Conservation (phyloP, 1,140 invertebrate genomes). For the Zaprionus gabonicus region DNA sequence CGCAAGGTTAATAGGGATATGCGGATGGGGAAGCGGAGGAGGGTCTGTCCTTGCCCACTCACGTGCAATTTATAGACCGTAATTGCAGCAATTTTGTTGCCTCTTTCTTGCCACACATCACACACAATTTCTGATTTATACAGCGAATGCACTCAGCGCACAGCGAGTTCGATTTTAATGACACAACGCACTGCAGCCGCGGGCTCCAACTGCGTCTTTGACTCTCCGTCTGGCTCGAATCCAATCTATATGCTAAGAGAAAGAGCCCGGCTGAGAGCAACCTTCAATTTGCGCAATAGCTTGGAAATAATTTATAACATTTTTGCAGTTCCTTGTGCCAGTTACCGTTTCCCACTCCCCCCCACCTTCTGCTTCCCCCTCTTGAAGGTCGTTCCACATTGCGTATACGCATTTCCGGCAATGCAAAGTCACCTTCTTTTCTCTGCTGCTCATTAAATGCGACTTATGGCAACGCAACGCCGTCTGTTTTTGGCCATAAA, state of each 20-base stretch:
- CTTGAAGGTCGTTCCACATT: constrained; percentile 6
- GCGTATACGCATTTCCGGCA: constrained; percentile 5
- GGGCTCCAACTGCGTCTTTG: not conserved
- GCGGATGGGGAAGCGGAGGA: no score
- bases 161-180: constrained; percentile 70
- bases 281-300: constrained; percentile 77
- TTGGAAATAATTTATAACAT: constrained; percentile 81
- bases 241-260: constrained; percentile 79
- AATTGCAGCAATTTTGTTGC: constrained; percentile 76
- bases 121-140: constrained; percentile 64
- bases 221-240: constrained; percentile 45
- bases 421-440: constrained; percentile 28
- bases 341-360: not conserved
- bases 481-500: constrained; percentile 63
- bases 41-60: constrained; percentile 9
- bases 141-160: constrained; percentile 66
- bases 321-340: constrained; percentile 46
- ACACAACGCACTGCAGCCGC: constrained; percentile 37
- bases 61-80: constrained; percentile 68
- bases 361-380: not conserved
- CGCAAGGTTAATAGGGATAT: not conserved
- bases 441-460: constrained; percentile 66
- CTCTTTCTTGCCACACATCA: constrained; percentile 48
- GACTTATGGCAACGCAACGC: constrained; percentile 51
- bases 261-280: constrained; percentile 68